Conservation (phyloP, 2,888 invertebrate genomes). For the Trissonchulus latispiculum region DNA sequence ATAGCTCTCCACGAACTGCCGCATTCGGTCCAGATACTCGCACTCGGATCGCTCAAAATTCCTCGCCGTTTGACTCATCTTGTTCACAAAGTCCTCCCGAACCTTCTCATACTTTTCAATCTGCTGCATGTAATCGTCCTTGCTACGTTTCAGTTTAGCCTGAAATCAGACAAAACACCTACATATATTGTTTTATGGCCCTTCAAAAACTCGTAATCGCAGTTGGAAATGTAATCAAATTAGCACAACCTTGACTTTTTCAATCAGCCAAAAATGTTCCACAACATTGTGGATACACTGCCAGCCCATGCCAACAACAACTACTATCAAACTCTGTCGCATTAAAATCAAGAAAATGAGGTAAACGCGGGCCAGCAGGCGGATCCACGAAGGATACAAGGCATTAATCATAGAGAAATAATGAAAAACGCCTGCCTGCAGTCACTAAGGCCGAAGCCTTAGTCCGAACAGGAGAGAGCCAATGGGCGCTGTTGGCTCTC, state of each 20-base stretch:
- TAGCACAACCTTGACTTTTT: not conserved
- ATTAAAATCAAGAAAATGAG: too few relatives aligned
- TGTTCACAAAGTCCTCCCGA: constrained; percentile 75
- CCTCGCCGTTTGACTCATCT: not conserved
- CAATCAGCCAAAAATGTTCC: not conserved
- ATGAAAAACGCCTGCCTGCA: too few relatives aligned
- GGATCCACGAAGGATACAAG: too few relatives aligned
- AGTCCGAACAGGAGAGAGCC: too few relatives aligned
- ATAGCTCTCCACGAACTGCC: not conserved
- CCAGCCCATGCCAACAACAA: too few relatives aligned
- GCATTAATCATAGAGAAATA: too few relatives aligned
- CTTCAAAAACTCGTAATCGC: constrained; percentile 7
- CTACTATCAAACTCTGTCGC: too few relatives aligned
- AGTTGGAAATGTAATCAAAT: not conserved
- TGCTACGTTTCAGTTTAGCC: constrained; percentile 79
- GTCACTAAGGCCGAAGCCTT: too few relatives aligned
- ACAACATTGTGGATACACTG: too few relatives aligned
- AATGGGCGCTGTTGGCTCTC: too few relatives aligned
- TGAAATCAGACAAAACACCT: constrained; percentile 27
- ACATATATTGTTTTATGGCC: constrained; percentile 18
- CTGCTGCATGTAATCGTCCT: constrained; percentile 81
- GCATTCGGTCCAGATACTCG: constrained; percentile 34
- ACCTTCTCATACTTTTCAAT: constrained; percentile 83
- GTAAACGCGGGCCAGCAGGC: too few relatives aligned
- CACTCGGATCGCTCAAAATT: constrained; percentile 27